A percentile compares a stretch with the other conserved stretches of the same genome.
These are phyloP conservation scores for Pseudachorutes palmiensis DNA, from an alignment of 1,140 invertebrate genomes.

Conservation along the genomic window DNA sequence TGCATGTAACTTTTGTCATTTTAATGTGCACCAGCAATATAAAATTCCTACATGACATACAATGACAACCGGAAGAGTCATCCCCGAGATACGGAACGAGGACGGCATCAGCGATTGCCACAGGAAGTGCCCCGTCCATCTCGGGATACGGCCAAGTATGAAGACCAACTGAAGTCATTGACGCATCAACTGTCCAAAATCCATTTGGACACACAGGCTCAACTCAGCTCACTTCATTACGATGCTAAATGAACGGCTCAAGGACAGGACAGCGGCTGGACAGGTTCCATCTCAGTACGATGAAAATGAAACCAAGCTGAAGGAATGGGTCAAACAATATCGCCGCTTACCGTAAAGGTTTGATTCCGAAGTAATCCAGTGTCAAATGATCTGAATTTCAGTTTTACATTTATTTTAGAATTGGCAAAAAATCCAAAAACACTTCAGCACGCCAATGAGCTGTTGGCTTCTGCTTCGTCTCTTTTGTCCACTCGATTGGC, in stretches of 20 bases:
- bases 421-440: constrained; percentile 34
- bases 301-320: constrained; percentile 23
- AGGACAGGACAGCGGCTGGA: constrained; percentile 8
- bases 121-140: no score
- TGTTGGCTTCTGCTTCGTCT: constrained; percentile 31
- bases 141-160: constrained; percentile 29
- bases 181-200: constrained; percentile 35
- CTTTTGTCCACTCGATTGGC: constrained; percentile 28
- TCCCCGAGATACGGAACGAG: no score
- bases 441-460: constrained; percentile 32
- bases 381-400: background rate
- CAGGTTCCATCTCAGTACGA: background rate
- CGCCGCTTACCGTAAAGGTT: constrained; percentile 35
- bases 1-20: no score
- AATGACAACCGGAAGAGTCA: no score
- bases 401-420: constrained; percentile 22
- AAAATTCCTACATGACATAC: no score
- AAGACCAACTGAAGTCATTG: constrained; percentile 30
- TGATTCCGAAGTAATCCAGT: background rate
- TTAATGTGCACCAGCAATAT: no score
- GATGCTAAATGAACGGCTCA: constrained; percentile 33
- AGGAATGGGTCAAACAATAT: constrained; percentile 34
- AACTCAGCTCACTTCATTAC: constrained; percentile 33
- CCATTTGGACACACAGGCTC: constrained; percentile 36
- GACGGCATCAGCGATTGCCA: no score